phyloP scores from a whole-genome alignment of 2,888 invertebrate species.

The Tupiocoris notatus region DNA sequence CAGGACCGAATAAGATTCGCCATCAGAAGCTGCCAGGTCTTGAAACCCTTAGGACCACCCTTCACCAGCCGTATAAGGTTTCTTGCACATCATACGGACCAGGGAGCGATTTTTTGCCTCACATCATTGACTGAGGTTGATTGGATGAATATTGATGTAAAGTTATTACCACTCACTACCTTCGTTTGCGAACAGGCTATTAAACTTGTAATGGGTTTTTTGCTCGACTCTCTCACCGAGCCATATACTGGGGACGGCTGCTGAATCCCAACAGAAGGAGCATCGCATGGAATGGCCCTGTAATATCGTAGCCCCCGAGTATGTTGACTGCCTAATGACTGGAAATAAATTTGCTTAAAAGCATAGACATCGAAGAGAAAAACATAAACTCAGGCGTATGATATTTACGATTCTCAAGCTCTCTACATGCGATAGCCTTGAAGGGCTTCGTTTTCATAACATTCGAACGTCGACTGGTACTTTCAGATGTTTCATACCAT shows the following conservation, averaged over 20 bases:
- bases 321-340: background rate
- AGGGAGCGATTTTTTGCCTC: background rate
- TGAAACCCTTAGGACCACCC: background rate
- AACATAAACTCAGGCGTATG: background rate
- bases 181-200: background rate
- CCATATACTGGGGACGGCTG: background rate
- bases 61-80: background rate
- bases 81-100: background rate
- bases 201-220: background rate
- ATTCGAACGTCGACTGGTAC: too few relatives aligned
- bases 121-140: background rate
- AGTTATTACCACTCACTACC: constrained; percentile 6
- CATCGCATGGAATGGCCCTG: background rate
- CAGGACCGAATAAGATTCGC: too few relatives aligned
- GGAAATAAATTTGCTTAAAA: background rate
- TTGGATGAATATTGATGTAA: constrained; percentile 19
- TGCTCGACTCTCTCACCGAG: background rate
- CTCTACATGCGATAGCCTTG: too few relatives aligned
- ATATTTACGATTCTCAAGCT: background rate
- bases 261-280: background rate
- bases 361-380: background rate
- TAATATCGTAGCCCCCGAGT: background rate
- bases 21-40: too few relatives aligned
- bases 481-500: too few relatives aligned
- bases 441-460: too few relatives aligned